These are phyloP conservation scores for Drosophila bunnanda DNA, from an alignment of 2,888 invertebrate species.

Conservation along the genomic window DNA sequence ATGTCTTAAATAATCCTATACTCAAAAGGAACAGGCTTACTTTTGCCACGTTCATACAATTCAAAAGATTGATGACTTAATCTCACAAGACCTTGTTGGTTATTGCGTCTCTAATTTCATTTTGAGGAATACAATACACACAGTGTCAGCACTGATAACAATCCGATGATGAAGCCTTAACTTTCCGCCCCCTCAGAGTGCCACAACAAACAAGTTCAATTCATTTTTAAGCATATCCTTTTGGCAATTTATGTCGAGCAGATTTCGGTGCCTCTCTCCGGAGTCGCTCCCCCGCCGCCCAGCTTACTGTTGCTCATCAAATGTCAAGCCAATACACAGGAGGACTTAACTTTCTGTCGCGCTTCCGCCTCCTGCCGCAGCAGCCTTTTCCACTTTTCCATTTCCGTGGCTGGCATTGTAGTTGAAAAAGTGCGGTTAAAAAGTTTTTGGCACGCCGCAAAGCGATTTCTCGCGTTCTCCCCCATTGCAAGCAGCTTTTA, in stretches of 20 bases:
- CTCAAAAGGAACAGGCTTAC: not conserved
- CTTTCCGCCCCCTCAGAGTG: conserved; percentile 47
- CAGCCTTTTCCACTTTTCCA: conserved; percentile 56
- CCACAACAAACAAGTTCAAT: conserved; percentile 73
- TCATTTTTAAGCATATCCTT: conserved; percentile 74
- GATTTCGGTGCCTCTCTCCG: conserved; percentile 11
- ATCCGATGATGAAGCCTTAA: conserved; percentile 3
- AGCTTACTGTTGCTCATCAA: conserved; percentile 74
- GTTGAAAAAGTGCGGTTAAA: conserved; percentile 71
- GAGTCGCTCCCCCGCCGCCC: not conserved
- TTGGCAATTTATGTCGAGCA: conserved; percentile 52
- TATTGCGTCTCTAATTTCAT: conserved; percentile 2
- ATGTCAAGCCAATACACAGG: conserved; percentile 78
- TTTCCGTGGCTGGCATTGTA: conserved; percentile 69
- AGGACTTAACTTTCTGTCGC: conserved; percentile 69
- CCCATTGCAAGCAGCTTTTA: conserved; percentile 57
- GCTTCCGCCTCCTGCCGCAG: conserved; percentile 21
- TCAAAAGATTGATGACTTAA: conserved; percentile 10
- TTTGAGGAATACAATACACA: conserved; percentile 18
- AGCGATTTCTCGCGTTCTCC: conserved; percentile 72
- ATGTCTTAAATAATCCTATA: too few species aligned
- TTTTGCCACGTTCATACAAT: not conserved
- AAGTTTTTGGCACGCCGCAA: conserved; percentile 72
- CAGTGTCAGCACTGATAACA: conserved; percentile 28
- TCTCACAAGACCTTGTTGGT: conserved; percentile 5